Evolutionary conservation across 2,888 invertebrate genomes (phyloP), one percentile per base, ranked within the genome.

Genomic region (Acrobasis repandana): DNA sequence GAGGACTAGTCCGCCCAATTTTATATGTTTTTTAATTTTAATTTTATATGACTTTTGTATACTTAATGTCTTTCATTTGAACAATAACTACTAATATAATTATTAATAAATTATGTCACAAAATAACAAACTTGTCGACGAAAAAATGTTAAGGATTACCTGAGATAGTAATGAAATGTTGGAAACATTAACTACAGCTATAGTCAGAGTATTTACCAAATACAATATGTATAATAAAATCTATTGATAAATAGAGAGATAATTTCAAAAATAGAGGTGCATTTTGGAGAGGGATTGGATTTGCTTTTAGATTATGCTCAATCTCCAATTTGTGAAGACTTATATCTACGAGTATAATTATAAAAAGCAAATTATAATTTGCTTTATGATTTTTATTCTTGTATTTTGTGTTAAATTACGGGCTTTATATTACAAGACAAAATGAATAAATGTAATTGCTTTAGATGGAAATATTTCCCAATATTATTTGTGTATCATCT

Each of bases 1-100:
- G 64, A 66, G 73, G 73, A 68, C 63, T 65, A 63, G 68, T 71
- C 70, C 74, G 71, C 16, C 36, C 34, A 11, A 65, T 69, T 71
- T 70, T 75, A 70, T 76, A 79, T 70, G 75, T 77, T 80, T 79
- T n/a, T n/a, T n/a, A n/a, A n/a, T n/a, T n/a, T n/a, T n/a, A n/a
- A n/a, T n/a, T n/a, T n/a, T n/a, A n/a, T n/a, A n/a, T 80, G 81
- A 81, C 81, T 81, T 81, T 72, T 75, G 68, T 71, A 71, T 72
- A n/a, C n/a, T n/a, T n/a, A 71, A 71, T 66, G 76, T 72, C 71
- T 71, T 71, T 66, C 48, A 68, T 72, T 67, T 69, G 73, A 65
- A 71, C 68, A 71, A 71, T 66, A 66, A 63, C 67, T 69, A 63
- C 62, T 38, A 61, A 54, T 46, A 58, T 34, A 36, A 61, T 48